Evolutionary conservation across 1,140 invertebrate species (phyloP).

Genomic region (Scaptomyza pallida): DNA sequence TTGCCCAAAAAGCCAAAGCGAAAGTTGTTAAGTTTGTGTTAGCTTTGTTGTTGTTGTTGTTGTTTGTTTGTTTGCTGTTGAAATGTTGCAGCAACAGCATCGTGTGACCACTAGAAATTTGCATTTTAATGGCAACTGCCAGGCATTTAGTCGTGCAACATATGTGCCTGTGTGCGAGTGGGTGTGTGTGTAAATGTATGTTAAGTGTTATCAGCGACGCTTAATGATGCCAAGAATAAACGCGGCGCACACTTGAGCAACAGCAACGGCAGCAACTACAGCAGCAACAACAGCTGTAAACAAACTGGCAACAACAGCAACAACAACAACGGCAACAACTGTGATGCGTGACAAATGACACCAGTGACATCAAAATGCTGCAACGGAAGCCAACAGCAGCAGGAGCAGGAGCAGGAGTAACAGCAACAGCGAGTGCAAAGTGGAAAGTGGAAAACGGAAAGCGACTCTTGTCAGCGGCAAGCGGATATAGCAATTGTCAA

Average conservation of each 20-base stretch:
- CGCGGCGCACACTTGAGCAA: constrained; percentile 45
- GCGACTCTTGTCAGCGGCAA: constrained; percentile 53
- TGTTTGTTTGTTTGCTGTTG: constrained; percentile 30
- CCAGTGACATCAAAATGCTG: constrained; percentile 71
- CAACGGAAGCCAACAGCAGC: constrained; percentile 57
- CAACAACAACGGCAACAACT: constrained; percentile 54
- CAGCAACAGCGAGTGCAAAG: neutral
- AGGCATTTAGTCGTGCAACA: constrained; percentile 49
- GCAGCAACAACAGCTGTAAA: constrained; percentile 51
- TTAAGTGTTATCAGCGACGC: constrained; percentile 73
- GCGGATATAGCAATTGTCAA: constrained; percentile 76
- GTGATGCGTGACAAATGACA: constrained; percentile 75
- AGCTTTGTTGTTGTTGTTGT: constrained; percentile 15
- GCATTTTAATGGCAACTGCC: constrained; percentile 69
- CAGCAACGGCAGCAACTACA: constrained; percentile 18
- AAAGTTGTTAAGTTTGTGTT: constrained; percentile 52
- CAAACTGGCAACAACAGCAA: constrained; percentile 56
- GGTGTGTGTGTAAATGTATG: constrained; percentile 68
- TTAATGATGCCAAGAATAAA: constrained; percentile 82
- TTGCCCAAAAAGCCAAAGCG: constrained; percentile 42
- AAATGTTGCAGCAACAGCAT: constrained; percentile 52
- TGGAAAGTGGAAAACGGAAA: constrained; percentile 5
- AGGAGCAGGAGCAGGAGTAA: neutral
- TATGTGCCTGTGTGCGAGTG: constrained; percentile 43
- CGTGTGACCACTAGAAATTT: constrained; percentile 79